phyloP scores from a whole-genome alignment of 2,113 vertebrate genomes.

The Bucco capensis region DNA sequence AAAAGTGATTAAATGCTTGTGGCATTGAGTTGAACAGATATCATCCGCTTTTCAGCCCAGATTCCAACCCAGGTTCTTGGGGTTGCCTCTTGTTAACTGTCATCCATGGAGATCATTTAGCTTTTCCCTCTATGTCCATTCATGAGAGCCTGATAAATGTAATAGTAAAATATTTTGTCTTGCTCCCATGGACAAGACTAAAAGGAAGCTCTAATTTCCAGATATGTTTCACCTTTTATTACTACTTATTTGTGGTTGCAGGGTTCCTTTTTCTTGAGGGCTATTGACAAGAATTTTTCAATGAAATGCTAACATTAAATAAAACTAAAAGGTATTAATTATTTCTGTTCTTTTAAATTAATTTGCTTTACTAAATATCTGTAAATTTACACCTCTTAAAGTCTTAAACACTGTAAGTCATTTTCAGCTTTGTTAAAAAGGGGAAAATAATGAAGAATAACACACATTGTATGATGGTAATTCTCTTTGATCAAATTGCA shows the following conservation, averaged over 20 bases:
- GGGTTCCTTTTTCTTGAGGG: background rate
- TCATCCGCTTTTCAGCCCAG: background rate
- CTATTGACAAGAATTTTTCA: background rate
- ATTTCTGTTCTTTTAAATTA: background rate
- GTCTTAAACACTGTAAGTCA: background rate
- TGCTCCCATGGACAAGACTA: background rate
- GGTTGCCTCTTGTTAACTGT: background rate
- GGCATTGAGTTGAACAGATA: background rate
- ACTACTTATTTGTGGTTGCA: background rate
- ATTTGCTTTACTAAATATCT: background rate
- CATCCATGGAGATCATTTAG: background rate
- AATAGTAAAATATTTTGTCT: background rate
- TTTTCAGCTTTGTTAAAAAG: background rate
- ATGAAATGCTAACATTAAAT: background rate
- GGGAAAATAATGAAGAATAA: background rate
- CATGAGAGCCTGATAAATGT: fast-evolving
- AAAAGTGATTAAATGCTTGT: background rate
- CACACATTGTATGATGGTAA: background rate
- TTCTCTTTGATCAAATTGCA: background rate
- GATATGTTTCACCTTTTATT: background rate
- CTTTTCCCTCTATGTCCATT: background rate
- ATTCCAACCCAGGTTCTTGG: background rate
- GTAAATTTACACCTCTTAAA: background rate
- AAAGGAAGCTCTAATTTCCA: background rate
- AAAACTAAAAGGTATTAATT: background rate